Conservation (phyloP, 2,888 invertebrate species). For the Melieria crassipennis region DNA sequence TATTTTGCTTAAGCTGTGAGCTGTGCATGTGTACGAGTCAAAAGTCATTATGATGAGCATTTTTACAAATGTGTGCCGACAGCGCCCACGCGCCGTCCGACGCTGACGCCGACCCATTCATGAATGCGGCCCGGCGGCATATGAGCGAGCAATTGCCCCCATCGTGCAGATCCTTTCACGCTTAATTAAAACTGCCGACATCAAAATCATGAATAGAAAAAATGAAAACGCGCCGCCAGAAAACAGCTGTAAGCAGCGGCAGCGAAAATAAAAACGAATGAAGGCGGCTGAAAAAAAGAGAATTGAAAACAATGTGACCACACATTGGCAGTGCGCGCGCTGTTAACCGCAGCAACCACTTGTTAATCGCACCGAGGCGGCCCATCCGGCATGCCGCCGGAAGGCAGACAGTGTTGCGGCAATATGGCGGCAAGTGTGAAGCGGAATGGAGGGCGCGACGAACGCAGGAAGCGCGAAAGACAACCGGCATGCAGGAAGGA, state of each 20-base stretch:
- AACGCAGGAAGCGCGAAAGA: neutral
- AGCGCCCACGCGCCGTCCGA: neutral
- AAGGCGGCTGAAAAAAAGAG: too few relatives aligned
- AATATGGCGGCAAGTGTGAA: neutral
- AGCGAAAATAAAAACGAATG: neutral
- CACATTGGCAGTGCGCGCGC: too few relatives aligned
- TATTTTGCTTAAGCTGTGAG: too few relatives aligned
- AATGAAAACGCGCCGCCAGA: constrained; percentile 50
- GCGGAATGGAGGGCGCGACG: neutral
- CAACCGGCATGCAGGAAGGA: neutral
- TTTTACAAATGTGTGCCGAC: neutral
- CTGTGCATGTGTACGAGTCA: too few relatives aligned
- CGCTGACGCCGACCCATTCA: neutral
- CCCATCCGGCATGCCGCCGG: too few relatives aligned
- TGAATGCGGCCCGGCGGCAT: too few relatives aligned
- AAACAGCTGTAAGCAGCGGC: neutral
- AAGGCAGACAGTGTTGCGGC: too few relatives aligned
- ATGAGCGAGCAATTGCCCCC: neutral
- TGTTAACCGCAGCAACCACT: neutral
- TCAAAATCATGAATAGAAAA: constrained; percentile 45
- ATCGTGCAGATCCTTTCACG: constrained; percentile 47
- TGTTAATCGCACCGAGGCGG: constrained; percentile 2
- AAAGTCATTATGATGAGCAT: too few relatives aligned
- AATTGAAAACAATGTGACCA: too few relatives aligned
- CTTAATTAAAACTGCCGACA: constrained; percentile 51